phyloP scores from a whole-genome alignment of 35 echinoderm and acorn worm species.

The Diadema setosum region DNA sequence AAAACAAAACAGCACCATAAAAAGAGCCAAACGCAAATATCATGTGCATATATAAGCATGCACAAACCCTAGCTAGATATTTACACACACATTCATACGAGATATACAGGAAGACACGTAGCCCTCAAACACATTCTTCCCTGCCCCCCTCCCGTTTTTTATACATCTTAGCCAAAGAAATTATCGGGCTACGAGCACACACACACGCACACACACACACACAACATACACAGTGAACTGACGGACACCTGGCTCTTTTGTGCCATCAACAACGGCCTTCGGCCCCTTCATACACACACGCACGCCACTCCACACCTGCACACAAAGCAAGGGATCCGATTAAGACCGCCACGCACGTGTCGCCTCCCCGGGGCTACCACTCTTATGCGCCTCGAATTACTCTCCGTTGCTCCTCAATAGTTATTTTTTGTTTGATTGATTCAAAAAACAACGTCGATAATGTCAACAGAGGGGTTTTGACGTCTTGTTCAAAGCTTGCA shows the following conservation, averaged over 20 bases:
- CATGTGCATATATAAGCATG: too few species aligned
- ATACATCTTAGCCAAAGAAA: too few species aligned
- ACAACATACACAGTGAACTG: neutral
- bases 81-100: too few species aligned
- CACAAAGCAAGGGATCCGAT: neutral
- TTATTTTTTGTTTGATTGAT: constrained; percentile 21
- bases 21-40: too few species aligned
- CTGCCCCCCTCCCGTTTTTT: too few species aligned
- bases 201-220: too few species aligned
- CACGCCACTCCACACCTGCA: constrained; percentile 4
- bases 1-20: too few species aligned
- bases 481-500: neutral
- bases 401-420: neutral
- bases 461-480: constrained; percentile 10
- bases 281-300: neutral
- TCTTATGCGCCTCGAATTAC: neutral
- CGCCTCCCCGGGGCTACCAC: neutral
- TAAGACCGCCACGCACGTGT: neutral
- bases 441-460: constrained; percentile 28
- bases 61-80: too few species aligned
- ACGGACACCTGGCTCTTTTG: neutral
- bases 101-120: too few species aligned
- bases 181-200: too few species aligned
- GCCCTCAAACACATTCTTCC: too few species aligned
- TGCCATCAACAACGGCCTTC: neutral